phyloP scores from a whole-genome alignment of 2,113 vertebrate genomes.

The Tragulus kanchil region DNA sequence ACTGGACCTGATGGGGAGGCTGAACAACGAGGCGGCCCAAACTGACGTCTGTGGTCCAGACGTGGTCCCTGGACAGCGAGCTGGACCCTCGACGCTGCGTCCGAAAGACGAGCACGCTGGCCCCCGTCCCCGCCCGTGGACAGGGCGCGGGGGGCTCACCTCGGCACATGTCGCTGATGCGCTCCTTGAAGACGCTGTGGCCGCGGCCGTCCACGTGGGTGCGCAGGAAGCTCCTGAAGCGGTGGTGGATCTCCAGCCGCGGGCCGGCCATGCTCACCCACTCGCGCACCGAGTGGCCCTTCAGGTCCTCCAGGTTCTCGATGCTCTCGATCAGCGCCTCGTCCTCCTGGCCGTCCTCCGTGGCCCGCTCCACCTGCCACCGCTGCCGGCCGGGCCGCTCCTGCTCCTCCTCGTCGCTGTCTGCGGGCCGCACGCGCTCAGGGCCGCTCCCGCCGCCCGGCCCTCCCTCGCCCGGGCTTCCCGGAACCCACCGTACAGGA shows the following conservation, averaged over 20 bases:
- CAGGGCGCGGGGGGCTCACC: constrained; percentile 83
- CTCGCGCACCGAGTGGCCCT: constrained; percentile 96
- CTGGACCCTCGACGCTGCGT: no score
- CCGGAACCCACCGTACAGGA: constrained; percentile 77
- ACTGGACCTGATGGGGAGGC: no score
- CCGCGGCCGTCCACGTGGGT: constrained; percentile 97
- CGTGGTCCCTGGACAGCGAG: rapidly evolving
- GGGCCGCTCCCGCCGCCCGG: rapidly evolving
- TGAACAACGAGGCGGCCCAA: no score
- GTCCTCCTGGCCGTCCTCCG: constrained; percentile 92
- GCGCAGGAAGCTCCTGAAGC: constrained; percentile 98
- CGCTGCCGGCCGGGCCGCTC: constrained; percentile 93
- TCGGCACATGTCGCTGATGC: constrained; percentile 99
- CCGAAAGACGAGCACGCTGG: no score
- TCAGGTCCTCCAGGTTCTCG: constrained; percentile 99
- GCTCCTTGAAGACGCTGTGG: constrained; percentile 99
- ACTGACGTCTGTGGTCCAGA: background rate
- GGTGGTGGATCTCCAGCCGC: constrained; percentile 97
- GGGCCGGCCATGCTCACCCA: constrained; percentile 99
- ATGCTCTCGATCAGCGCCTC: constrained; percentile 99
- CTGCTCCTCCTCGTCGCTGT: constrained; percentile 97
- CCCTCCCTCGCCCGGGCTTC: background rate
- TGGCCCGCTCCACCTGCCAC: constrained; percentile 93
- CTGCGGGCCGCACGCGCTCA: constrained; percentile 80
- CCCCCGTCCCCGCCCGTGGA: no score